Evolutionary conservation across 2,113 vertebrate genomes (phyloP).

Genomic region (Amblyornis subalaris): DNA sequence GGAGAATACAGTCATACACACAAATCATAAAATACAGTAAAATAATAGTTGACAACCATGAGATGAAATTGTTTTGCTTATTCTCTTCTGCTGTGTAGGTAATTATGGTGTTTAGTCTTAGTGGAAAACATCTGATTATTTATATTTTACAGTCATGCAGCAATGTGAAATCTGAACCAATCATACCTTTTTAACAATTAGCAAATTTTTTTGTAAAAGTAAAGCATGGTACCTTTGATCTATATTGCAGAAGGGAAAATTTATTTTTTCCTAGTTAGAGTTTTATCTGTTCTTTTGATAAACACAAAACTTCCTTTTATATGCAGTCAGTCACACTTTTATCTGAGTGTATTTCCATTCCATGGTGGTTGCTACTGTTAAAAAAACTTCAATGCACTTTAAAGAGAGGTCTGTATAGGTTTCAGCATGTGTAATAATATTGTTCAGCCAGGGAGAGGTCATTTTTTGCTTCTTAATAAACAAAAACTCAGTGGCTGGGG

Average conservation of each 20-base stretch:
- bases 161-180: neutral
- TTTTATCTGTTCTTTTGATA: neutral
- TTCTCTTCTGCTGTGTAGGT: neutral
- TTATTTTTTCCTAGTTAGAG: neutral
- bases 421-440: neutral
- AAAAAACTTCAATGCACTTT: neutral
- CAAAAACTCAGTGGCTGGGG: neutral
- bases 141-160: neutral
- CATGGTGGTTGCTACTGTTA: neutral
- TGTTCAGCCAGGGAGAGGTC: neutral
- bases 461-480: neutral
- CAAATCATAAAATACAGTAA: neutral
- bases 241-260: neutral
- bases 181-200: neutral
- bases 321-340: neutral
- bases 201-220: neutral
- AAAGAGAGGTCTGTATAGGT: neutral
- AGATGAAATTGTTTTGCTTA: neutral
- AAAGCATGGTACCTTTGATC: neutral
- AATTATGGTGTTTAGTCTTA: neutral
- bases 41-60: constrained; percentile 10
- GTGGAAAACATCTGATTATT: neutral
- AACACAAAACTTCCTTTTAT: neutral
- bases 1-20: neutral
- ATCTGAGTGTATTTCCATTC: neutral